These are phyloP conservation scores for Heteromurus nitidus DNA, from an alignment of 2,888 invertebrate genomes.

Conservation along the genomic window DNA sequence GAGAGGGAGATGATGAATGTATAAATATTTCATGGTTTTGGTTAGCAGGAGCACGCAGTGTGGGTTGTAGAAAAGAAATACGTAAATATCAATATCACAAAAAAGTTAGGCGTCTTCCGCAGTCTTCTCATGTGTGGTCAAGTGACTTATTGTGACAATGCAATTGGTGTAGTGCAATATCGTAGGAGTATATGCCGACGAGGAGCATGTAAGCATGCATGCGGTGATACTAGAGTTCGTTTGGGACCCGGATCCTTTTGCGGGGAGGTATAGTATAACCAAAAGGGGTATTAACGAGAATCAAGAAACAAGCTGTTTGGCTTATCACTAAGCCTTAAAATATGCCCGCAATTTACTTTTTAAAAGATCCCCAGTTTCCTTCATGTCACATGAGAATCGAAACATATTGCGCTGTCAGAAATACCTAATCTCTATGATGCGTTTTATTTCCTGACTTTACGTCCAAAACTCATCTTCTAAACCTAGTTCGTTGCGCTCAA, in stretches of 20 bases:
- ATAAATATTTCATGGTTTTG: slow-evolving; percentile 2
- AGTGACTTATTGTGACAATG: too few species aligned
- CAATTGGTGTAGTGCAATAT: too few species aligned
- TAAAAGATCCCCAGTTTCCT: slow-evolving; percentile 22
- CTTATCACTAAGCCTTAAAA: slow-evolving; percentile 44
- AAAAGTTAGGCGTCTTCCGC: too few species aligned
- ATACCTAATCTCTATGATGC: background rate
- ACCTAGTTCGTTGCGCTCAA: background rate
- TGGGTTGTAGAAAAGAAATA: too few species aligned
- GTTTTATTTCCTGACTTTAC: background rate
- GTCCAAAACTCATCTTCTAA: background rate
- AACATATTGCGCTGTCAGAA: background rate
- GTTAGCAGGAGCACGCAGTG: too few species aligned
- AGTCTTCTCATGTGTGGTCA: too few species aligned
- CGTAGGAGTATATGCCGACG: too few species aligned
- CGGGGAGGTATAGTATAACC: background rate
- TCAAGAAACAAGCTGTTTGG: slow-evolving; percentile 39
- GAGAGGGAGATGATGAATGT: background rate
- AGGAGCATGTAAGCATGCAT: too few species aligned
- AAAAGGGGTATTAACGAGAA: slow-evolving; percentile 33
- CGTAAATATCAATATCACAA: too few species aligned
- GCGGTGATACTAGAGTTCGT: too few species aligned
- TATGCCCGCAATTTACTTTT: slow-evolving; percentile 41
- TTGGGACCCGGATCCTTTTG: background rate
- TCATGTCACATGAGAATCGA: background rate